These are phyloP conservation scores for Engystomops pustulosus DNA, from an alignment of 2,113 vertebrate species.

Conservation along the genomic window DNA sequence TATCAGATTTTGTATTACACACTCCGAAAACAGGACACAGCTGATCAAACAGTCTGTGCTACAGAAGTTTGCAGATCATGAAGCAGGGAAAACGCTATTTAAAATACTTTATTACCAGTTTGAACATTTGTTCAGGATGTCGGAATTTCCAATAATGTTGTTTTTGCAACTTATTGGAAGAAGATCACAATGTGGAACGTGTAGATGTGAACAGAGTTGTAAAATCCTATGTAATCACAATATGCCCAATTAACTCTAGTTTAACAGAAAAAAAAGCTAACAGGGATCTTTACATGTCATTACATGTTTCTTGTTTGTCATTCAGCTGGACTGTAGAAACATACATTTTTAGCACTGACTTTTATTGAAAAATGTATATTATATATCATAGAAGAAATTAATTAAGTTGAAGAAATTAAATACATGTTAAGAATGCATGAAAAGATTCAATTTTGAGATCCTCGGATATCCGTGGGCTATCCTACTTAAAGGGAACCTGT, in stretches of 20 bases:
- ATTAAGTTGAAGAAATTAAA: too few relatives aligned
- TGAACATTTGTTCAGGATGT: conserved; percentile 50
- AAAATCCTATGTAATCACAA: not conserved
- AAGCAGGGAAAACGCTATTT: conserved; percentile 5
- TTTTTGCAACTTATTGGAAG: conserved; percentile 35
- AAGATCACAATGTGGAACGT: not conserved
- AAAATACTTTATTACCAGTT: conserved; percentile 40
- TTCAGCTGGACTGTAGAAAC: not conserved
- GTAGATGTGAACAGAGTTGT: conserved; percentile 15
- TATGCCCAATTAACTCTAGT: conserved; percentile 1
- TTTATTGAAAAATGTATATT: too few relatives aligned
- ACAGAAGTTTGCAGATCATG: not conserved
- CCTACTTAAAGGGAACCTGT: too few relatives aligned
- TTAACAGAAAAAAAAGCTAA: not conserved
- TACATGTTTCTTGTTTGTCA: not conserved
- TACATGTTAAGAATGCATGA: too few relatives aligned
- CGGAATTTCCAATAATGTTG: conserved; percentile 32
- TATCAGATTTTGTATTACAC: conserved; percentile 40
- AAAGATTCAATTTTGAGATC: too few relatives aligned
- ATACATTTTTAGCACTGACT: not conserved
- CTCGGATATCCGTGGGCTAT: too few relatives aligned
- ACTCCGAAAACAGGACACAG: conserved; percentile 45
- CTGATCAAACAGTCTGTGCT: conserved; percentile 44
- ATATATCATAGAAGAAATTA: too few relatives aligned
- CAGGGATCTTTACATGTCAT: not conserved